Conservation (phyloP, 1,140 invertebrate species). For the Mizuhopecten yessoensis region DNA sequence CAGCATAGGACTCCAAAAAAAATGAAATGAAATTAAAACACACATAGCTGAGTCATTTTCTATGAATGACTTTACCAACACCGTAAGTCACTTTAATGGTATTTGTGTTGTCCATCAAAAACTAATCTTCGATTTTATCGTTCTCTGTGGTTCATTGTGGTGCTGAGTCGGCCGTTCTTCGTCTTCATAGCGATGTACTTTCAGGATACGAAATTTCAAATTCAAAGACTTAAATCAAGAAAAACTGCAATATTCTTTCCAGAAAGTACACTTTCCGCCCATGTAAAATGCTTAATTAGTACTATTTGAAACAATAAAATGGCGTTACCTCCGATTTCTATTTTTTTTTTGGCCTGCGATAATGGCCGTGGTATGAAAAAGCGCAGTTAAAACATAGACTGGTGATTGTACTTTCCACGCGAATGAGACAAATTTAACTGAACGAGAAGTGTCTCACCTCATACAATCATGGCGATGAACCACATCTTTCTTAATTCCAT, state of each 20-base stretch:
- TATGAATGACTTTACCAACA: not conserved
- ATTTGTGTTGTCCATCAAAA: not conserved
- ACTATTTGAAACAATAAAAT: conserved; percentile 30
- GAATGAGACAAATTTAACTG: not conserved
- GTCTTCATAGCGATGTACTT: not conserved
- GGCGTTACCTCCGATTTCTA: not conserved
- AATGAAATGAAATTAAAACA: too few relatives aligned
- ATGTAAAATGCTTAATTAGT: not conserved
- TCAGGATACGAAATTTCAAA: not conserved
- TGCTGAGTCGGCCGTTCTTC: not conserved
- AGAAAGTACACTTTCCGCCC: not conserved
- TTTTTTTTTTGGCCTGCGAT: not conserved
- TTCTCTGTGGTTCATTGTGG: too few relatives aligned
- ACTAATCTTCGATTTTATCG: not conserved
- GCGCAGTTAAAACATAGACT: not conserved
- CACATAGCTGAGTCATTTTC: not conserved
- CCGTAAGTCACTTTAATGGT: not conserved
- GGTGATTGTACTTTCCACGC: not conserved
- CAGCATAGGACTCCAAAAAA: too few relatives aligned
- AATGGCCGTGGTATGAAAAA: not conserved
- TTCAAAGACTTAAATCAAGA: not conserved
- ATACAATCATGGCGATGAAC: not conserved
- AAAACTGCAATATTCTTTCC: not conserved
- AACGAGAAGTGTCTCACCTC: too few relatives aligned
- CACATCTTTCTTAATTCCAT: not conserved